Evolutionary conservation across 1,140 invertebrate species (phyloP).

Genomic region (Lasaia peninsularis): DNA sequence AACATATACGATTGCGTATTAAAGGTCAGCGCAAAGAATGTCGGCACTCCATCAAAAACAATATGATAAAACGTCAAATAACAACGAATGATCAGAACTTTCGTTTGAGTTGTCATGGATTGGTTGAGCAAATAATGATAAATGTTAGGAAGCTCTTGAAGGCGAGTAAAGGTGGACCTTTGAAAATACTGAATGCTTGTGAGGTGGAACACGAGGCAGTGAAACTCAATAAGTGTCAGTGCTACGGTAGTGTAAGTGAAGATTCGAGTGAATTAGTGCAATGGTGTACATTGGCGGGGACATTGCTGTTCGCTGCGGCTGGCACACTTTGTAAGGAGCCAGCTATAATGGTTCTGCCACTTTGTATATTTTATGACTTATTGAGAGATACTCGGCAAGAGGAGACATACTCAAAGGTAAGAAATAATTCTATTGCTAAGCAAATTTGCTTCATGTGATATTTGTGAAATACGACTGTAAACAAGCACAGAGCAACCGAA

Average conservation of each 20-base stretch:
- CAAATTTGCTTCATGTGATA: not conserved
- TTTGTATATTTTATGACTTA: constrained; percentile 89
- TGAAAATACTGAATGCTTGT: constrained; percentile 58
- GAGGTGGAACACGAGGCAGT: constrained; percentile 46
- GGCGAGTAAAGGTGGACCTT: constrained; percentile 54
- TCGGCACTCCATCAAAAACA: constrained; percentile 47
- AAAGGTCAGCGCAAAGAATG: constrained; percentile 49
- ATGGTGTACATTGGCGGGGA: constrained; percentile 78
- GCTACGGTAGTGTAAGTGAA: constrained; percentile 62
- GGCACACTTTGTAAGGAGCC: constrained; percentile 94
- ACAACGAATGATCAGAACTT: constrained; percentile 46
- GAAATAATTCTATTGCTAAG: constrained; percentile 26
- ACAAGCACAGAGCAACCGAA: too few species aligned
- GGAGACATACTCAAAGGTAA: constrained; percentile 72
- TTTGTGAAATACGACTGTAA: too few species aligned
- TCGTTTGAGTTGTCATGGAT: constrained; percentile 58
- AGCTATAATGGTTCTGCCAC: constrained; percentile 92
- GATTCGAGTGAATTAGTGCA: constrained; percentile 66
- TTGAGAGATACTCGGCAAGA: constrained; percentile 71
- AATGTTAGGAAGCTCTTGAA: constrained; percentile 60
- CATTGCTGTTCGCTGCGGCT: constrained; percentile 80
- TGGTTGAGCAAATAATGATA: constrained; percentile 61
- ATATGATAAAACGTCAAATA: constrained; percentile 38
- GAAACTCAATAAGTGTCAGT: constrained; percentile 62
- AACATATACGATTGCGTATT: constrained; percentile 80